Evolutionary conservation across 2,113 vertebrate genomes (phyloP).

Genomic region (Mirounga angustirostris): DNA sequence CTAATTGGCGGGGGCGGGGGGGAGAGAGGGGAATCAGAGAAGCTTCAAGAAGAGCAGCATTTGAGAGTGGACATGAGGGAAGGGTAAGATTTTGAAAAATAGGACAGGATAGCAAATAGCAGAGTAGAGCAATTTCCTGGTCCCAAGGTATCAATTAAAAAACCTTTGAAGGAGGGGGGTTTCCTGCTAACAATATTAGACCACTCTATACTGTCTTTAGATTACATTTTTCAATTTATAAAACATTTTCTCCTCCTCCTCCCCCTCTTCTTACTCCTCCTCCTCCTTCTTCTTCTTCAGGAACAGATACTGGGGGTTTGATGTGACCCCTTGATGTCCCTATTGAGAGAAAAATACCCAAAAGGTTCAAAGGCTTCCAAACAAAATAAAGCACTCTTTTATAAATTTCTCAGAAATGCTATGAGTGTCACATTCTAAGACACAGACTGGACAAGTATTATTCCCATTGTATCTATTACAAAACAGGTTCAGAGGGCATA

Average conservation of each 20-base stretch:
- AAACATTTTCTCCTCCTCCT: not conserved
- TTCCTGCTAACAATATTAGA: not conserved
- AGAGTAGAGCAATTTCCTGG: not conserved
- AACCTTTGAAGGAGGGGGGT: not conserved
- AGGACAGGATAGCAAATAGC: not conserved
- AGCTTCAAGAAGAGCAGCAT: not conserved
- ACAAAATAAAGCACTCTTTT: constrained; percentile 41
- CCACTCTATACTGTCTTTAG: not conserved
- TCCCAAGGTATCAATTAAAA: not conserved
- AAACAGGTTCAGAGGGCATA: not conserved
- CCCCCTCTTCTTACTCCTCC: not conserved
- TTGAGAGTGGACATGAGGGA: not conserved
- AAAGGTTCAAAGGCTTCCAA: not conserved
- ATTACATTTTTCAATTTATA: constrained; percentile 19
- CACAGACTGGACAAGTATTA: not conserved
- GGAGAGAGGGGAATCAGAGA: not conserved
- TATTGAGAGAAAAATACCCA: not conserved
- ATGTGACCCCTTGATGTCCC: not conserved
- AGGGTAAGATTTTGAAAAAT: constrained; percentile 32
- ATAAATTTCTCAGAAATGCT: constrained; percentile 26
- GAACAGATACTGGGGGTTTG: not conserved
- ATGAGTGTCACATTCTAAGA: not conserved
- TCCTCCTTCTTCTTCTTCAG: not conserved
- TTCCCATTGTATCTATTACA: not conserved
- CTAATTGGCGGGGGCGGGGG: not conserved